Conservation (phyloP, 2,113 vertebrate genomes). For the Nerophis ophidion region DNA sequence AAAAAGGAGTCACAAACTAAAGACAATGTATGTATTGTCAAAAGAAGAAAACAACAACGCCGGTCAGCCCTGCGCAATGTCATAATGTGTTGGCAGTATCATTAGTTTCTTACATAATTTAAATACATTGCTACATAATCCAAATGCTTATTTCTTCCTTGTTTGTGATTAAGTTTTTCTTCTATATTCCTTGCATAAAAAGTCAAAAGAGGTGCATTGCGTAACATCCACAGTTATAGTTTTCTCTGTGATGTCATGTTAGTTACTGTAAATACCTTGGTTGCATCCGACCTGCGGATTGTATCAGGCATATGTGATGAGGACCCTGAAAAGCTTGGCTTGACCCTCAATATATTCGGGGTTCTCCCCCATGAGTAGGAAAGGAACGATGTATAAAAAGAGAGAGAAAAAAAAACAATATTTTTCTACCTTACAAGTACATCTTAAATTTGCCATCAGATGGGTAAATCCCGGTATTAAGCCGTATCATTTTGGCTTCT, state of each 20-base stretch:
- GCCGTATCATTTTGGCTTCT: too few relatives aligned
- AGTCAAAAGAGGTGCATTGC: background rate
- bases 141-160: too few relatives aligned
- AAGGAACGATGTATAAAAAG: constrained; percentile 62
- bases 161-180: background rate
- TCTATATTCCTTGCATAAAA: background rate
- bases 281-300: constrained; percentile 67
- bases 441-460: too few relatives aligned
- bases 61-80: too few relatives aligned
- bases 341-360: constrained; percentile 73
- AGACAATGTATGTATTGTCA: too few relatives aligned
- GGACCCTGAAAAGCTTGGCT: constrained; percentile 71
- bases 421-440: background rate
- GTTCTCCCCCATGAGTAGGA: constrained; percentile 71
- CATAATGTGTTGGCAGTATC: too few relatives aligned
- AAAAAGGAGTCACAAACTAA: too few relatives aligned
- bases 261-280: constrained; percentile 57
- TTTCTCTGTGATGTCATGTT: background rate
- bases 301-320: constrained; percentile 65
- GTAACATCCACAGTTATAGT: background rate
- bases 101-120: too few relatives aligned
- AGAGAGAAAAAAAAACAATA: background rate
- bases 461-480: too few relatives aligned
- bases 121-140: too few relatives aligned
- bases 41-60: too few relatives aligned